phyloP scores from a whole-genome alignment of 2,797 vertebrate genomes.

The Lindbergichthys nudifrons region DNA sequence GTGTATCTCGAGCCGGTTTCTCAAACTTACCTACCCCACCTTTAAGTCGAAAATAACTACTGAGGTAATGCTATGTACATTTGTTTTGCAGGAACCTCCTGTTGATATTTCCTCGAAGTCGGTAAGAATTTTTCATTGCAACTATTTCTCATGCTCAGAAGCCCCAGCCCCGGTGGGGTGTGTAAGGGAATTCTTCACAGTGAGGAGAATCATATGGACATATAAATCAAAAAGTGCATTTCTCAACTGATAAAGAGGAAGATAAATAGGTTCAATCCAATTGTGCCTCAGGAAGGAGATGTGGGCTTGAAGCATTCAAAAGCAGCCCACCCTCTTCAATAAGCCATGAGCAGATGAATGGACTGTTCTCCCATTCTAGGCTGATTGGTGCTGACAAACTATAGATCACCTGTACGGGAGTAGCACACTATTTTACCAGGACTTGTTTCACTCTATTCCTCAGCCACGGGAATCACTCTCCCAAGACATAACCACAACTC shows the following conservation, averaged over 20 bases:
- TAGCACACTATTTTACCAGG: conserved; percentile 74
- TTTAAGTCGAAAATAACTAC: neutral
- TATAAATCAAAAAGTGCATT: conserved; percentile 82
- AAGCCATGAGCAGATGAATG: conserved; percentile 82
- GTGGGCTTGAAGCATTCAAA: conserved; percentile 78
- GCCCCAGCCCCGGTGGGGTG: conserved; percentile 25
- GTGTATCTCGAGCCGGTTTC: too few species aligned
- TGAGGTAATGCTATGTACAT: conserved; percentile 59
- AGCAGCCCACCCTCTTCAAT: conserved; percentile 80
- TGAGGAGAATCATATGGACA: conserved; percentile 70
- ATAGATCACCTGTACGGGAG: conserved; percentile 83
- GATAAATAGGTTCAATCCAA: conserved; percentile 81
- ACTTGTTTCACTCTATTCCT: conserved; percentile 74
- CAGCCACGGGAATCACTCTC: conserved; percentile 64
- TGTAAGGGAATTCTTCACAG: conserved; percentile 65
- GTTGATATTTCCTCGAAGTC: conserved; percentile 62
- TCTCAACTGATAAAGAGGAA: conserved; percentile 81
- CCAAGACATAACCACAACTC: conserved; percentile 60
- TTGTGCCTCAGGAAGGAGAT: conserved; percentile 73
- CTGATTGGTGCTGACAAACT: conserved; percentile 83
- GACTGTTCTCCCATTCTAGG: conserved; percentile 75
- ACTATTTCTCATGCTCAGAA: conserved; percentile 58
- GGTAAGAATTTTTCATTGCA: conserved; percentile 64
- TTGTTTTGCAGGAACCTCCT: conserved; percentile 56
- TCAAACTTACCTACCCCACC: too few species aligned